Conservation (phyloP, 2,888 invertebrate genomes). For the Taphrorychus bicolor region DNA sequence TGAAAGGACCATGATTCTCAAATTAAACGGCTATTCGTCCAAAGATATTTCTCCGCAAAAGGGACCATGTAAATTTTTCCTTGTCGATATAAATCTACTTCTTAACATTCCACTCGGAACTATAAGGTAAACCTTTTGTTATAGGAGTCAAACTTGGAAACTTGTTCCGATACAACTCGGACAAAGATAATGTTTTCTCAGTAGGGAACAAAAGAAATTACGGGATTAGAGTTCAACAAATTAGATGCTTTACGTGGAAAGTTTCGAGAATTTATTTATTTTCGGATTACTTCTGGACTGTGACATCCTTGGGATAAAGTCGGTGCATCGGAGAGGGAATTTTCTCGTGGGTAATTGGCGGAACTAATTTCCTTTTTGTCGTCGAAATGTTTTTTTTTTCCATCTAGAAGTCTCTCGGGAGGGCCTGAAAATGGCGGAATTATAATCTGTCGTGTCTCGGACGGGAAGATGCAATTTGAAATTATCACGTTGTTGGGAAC, state of each 20-base stretch:
- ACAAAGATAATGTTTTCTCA: not conserved
- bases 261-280: not conserved
- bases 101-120: not conserved
- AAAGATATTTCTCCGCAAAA: not conserved
- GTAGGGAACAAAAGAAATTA: constrained; percentile 1
- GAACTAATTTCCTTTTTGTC: not conserved
- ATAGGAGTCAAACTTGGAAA: not conserved
- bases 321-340: not conserved
- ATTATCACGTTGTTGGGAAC: not conserved
- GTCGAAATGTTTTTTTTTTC: not conserved
- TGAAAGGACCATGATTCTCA: not conserved
- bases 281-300: not conserved
- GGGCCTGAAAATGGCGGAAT: not conserved
- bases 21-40: not conserved
- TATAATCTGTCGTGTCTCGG: not conserved
- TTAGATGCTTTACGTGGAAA: constrained; percentile 6
- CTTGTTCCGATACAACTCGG: not conserved
- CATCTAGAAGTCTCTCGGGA: not conserved
- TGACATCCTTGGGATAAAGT: not conserved
- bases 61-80: not conserved
- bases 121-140: not conserved
- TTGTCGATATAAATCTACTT: not conserved
- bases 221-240: constrained; percentile 1
- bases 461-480: not conserved
- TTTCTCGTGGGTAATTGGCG: not conserved